Evolutionary conservation across 2,113 vertebrate species (phyloP).

Genomic region (Nerophis lumbriciformis): DNA sequence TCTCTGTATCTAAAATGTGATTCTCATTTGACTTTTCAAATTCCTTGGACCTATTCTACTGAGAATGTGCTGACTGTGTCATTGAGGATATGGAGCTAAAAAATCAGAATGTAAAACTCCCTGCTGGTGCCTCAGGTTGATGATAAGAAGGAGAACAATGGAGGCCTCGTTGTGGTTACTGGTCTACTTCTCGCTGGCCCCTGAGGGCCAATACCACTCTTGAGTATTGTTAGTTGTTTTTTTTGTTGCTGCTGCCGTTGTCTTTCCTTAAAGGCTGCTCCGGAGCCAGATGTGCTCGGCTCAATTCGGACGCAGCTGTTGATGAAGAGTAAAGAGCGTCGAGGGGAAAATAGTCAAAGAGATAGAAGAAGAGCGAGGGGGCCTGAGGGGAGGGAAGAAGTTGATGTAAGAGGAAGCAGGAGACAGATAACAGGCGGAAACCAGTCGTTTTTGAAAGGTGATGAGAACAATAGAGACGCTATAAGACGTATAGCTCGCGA

Average conservation of each 20-base stretch:
- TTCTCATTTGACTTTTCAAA: no score
- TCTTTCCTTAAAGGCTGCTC: slow-evolving; percentile 26
- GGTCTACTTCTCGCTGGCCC: slow-evolving; percentile 31
- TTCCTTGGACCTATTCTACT: no score
- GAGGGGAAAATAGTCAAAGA: slow-evolving; percentile 21
- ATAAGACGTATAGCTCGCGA: slow-evolving; percentile 41
- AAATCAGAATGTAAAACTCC: no score
- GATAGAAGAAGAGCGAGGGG: slow-evolving; percentile 25
- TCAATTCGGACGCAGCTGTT: slow-evolving; percentile 45
- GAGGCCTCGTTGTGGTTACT: no score
- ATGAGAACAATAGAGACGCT: slow-evolving; percentile 27
- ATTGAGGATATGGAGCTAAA: no score
- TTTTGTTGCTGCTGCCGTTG: not conserved
- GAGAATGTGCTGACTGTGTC: no score
- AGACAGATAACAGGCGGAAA: slow-evolving; percentile 12
- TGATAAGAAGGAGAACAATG: no score
- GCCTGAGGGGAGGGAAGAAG: slow-evolving; percentile 27
- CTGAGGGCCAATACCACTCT: slow-evolving; percentile 19
- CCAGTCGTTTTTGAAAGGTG: slow-evolving; percentile 24
- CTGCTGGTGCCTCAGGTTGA: no score
- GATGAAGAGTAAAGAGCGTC: slow-evolving; percentile 27
- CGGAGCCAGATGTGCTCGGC: slow-evolving; percentile 30
- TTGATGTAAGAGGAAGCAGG: slow-evolving; percentile 20
- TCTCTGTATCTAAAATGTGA: no score
- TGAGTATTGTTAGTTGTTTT: slow-evolving; percentile 26